A percentile compares a stretch with the other conserved stretches of the same genome.
These are phyloP conservation scores for Oligia strigilis DNA, from an alignment of 2,888 invertebrate species.

Conservation along the genomic window DNA sequence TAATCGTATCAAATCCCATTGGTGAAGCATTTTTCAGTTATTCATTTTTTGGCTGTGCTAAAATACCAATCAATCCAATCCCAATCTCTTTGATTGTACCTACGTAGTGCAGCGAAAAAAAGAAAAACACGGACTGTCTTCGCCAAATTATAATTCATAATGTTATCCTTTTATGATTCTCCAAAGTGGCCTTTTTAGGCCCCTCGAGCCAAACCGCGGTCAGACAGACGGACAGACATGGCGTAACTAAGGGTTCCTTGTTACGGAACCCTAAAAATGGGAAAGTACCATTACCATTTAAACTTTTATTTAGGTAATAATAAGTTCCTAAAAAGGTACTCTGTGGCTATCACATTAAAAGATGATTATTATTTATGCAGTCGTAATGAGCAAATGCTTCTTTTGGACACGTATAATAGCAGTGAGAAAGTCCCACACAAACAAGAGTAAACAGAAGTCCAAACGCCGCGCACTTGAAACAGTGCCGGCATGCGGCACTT, in stretches of 20 bases:
- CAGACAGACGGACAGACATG: not conserved
- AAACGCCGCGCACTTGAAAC: not conserved
- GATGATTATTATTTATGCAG: not conserved
- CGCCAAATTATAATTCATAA: too few species aligned
- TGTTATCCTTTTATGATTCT: too few species aligned
- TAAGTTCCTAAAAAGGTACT: not conserved
- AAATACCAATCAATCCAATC: too few species aligned
- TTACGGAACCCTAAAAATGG: not conserved
- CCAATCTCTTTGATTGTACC: too few species aligned
- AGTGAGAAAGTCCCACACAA: not conserved
- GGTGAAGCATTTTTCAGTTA: too few species aligned
- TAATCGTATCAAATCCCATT: too few species aligned
- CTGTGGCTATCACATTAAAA: not conserved
- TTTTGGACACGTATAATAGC: not conserved
- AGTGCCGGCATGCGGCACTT: not conserved
- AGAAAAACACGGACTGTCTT: too few species aligned
- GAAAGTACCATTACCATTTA: not conserved
- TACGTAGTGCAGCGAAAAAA: too few species aligned
- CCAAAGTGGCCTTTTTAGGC: too few species aligned
- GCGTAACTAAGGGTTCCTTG: not conserved
- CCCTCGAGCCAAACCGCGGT: not conserved
- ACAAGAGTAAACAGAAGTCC: conserved; percentile 3
- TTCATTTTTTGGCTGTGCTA: too few species aligned
- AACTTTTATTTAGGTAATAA: not conserved
- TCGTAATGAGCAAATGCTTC: not conserved